Base-by-base conservation (phyloP, 2,797 vertebrate species). In the Eospalax fontanierii region DNA sequence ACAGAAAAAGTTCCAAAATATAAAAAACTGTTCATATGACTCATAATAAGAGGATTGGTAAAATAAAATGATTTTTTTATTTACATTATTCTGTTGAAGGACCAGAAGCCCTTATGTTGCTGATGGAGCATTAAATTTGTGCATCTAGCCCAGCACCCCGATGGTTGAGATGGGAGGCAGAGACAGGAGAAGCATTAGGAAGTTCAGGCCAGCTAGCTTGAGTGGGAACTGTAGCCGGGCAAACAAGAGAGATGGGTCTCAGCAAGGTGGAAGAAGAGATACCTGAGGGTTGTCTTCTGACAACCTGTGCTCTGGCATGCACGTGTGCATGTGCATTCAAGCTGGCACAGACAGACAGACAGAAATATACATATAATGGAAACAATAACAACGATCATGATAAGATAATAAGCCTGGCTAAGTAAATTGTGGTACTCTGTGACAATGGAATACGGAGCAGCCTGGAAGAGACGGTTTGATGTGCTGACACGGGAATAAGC, bases 1-100 rank as follows among this genome's bases (percentile, higher is more conserved):
- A 65, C 35, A 88, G 59, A 71, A 82, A 57, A 81, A 68, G 38
- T 87, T 89, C 80, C 94, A 57, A 66, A 89, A 85, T 19, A 50
- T 30, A 76, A 50, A 18, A 91, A 50, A 11, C 65, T 80, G 14
- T 83, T 93, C 18, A 33, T 1, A 6, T 82, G 86, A 73, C 65
- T 80, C 14, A n/a, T 61, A 57, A 43, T 40, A 68, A 85, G 57
- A 70, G 26, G 83, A 81, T 43, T 11, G 78, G 1, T 57, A 81
- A 93, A 90, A 74, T 75, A 73, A 93, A 94, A 86, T n/a, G n/a
- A n/a, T n/a, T n/a, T n/a, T n/a, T n/a, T n/a, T n/a, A n/a, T n/a
- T n/a, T n/a, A n/a, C n/a, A n/a, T n/a, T 19, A 4, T 30, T 71
- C 18, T 46, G 19, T 63, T 46, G 66, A 81, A 70, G 12, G n/a